Conservation (phyloP, 1,140 invertebrate species). For the Caenorhabditis tropicalis region DNA sequence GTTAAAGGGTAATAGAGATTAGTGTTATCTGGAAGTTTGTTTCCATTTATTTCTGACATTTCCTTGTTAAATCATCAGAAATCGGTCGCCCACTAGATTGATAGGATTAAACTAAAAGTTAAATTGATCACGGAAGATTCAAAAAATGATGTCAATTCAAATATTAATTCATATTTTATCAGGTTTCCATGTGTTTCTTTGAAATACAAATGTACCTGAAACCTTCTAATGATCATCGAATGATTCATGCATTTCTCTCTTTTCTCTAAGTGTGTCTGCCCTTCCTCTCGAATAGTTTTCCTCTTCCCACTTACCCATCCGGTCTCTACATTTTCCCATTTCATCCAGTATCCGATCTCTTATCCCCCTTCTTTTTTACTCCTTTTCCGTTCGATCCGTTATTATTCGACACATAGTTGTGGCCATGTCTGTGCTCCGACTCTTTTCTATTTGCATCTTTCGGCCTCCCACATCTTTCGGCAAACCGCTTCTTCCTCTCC, state of each 20-base stretch:
- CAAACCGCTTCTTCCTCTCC: constrained; percentile 16
- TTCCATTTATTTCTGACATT: not conserved
- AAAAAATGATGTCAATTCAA: not conserved
- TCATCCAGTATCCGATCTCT: not conserved
- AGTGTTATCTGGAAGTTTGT: not conserved
- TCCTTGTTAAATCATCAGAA: not conserved
- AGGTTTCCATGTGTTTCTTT: not conserved
- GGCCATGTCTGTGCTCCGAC: not conserved
- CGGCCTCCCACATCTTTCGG: not conserved
- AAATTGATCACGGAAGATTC: not conserved
- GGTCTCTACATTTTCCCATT: not conserved
- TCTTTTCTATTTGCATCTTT: constrained; percentile 29
- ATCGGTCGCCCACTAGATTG: not conserved
- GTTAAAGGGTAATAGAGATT: not conserved
- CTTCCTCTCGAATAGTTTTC: not conserved
- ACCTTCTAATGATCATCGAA: not conserved
- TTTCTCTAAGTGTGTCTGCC: not conserved
- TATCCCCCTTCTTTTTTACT: not conserved
- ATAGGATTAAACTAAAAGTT: not conserved
- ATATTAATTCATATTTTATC: not conserved
- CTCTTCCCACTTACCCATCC: not conserved
- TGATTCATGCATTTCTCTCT: not conserved
- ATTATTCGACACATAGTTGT: constrained; percentile 39
- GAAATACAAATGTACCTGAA: not conserved
- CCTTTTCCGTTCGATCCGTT: constrained; percentile 31